Evolutionary conservation across 2,888 invertebrate genomes (phyloP).

Genomic region (Ennomos fuscantarius): DNA sequence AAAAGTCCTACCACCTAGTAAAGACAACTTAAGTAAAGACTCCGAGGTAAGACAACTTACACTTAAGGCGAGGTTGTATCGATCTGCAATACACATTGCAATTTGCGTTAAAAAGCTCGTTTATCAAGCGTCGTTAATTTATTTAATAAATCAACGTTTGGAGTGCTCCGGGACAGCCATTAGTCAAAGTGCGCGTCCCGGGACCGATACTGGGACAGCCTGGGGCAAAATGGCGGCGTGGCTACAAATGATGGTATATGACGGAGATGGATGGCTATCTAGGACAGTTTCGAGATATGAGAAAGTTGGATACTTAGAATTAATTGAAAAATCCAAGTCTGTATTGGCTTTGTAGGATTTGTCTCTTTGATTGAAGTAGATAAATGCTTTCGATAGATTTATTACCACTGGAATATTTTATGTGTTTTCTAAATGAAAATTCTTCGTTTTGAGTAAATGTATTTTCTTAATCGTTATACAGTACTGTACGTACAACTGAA

Average conservation of each 20-base stretch:
- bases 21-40: no score
- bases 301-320: constrained; percentile 35
- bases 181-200: constrained; percentile 63
- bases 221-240: constrained; percentile 26
- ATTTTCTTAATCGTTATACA: constrained; percentile 22
- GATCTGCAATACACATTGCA: constrained; percentile 44
- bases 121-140: constrained; percentile 73
- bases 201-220: constrained; percentile 50
- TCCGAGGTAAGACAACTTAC: neutral
- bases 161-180: constrained; percentile 65
- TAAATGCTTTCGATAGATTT: constrained; percentile 32
- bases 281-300: constrained; percentile 23
- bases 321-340: constrained; percentile 51
- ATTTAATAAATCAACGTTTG: constrained; percentile 76
- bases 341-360: constrained; percentile 37
- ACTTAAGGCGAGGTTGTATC: constrained; percentile 48
- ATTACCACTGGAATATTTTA: constrained; percentile 17
- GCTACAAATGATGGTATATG: constrained; percentile 70
- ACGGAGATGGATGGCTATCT: constrained; percentile 69
- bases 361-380: constrained; percentile 44
- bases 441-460: constrained; percentile 34
- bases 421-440: constrained; percentile 25
- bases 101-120: constrained; percentile 66
- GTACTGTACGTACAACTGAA: neutral
- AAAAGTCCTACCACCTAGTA: no score